Percentiles rank a stretch among this genome's conserved stretches.
Conservation (phyloP, 2,888 invertebrate genomes). For the Biston stratarius region DNA sequence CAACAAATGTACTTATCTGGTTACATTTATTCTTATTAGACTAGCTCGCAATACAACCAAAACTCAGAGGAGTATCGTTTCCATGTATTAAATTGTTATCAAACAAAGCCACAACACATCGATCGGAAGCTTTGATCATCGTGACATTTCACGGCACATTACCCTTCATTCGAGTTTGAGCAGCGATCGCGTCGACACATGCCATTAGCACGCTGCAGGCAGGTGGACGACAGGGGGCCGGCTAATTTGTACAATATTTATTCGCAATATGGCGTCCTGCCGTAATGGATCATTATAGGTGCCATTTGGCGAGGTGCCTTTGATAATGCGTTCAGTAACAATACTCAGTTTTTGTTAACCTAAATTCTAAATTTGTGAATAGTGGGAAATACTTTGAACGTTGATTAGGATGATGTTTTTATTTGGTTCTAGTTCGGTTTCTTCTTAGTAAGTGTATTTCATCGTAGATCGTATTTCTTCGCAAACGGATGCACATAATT, state of each 20-base stretch:
- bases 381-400: too few species aligned
- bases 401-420: too few species aligned
- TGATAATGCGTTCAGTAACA: constrained; percentile 61
- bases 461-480: too few species aligned
- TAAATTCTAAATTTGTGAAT: neutral
- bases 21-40: too few species aligned
- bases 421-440: too few species aligned
- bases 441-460: too few species aligned
- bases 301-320: constrained; percentile 78
- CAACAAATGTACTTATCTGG: too few species aligned
- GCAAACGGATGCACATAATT: too few species aligned
- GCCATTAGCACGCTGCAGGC: constrained; percentile 57
- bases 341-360: constrained; percentile 23
- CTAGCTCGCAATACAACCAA: too few species aligned
- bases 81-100: neutral
- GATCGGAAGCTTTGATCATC: constrained; percentile 56
- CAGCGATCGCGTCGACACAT: constrained; percentile 64
- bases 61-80: neutral
- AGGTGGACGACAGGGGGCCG: constrained; percentile 74
- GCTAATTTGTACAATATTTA: constrained; percentile 84
- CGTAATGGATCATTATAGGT: constrained; percentile 73
- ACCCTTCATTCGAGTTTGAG: constrained; percentile 47
- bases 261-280: constrained; percentile 76
- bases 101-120: constrained; percentile 36
- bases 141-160: constrained; percentile 73